Evolutionary conservation across 1,140 invertebrate species (phyloP).

Genomic region (Centruroides sculpturatus): DNA sequence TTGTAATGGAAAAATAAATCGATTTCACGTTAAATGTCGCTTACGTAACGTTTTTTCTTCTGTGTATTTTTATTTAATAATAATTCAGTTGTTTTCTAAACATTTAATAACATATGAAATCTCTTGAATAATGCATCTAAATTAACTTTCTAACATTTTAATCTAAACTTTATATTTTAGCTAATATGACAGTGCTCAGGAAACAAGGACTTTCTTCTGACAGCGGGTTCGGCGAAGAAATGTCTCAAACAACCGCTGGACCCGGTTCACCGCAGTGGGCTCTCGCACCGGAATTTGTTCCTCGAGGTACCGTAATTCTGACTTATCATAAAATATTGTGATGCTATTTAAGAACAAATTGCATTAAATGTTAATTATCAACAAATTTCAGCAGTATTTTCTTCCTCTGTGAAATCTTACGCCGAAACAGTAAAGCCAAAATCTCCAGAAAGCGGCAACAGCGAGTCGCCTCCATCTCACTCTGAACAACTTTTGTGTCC

Average conservation of each 20-base stretch:
- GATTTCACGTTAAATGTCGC: too few species aligned
- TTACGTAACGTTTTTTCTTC: too few species aligned
- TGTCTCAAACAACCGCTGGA: not conserved
- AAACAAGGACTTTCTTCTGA: not conserved
- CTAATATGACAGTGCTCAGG: not conserved
- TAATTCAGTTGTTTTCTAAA: too few species aligned
- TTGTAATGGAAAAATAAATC: too few species aligned
- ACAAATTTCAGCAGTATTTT: not conserved
- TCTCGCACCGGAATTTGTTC: conserved; percentile 51
- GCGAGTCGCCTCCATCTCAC: not conserved
- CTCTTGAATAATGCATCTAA: too few species aligned
- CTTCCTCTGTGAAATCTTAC: conserved; percentile 1
- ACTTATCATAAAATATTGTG: too few species aligned
- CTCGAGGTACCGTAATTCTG: conserved; percentile 21
- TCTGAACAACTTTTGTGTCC: conserved; percentile 40
- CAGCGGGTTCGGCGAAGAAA: not conserved
- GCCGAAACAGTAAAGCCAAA: conserved; percentile 8
- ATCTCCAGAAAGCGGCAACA: not conserved
- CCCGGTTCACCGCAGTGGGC: conserved; percentile 35
- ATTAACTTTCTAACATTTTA: too few species aligned
- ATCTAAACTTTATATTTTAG: not conserved
- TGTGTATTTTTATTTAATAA: too few species aligned
- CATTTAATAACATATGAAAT: too few species aligned
- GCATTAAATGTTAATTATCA: conserved; percentile 34
- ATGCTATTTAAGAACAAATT: conserved; percentile 20